These are phyloP conservation scores for Gisinianus flammeolus DNA, from an alignment of 2,888 invertebrate genomes.

Conservation along the genomic window DNA sequence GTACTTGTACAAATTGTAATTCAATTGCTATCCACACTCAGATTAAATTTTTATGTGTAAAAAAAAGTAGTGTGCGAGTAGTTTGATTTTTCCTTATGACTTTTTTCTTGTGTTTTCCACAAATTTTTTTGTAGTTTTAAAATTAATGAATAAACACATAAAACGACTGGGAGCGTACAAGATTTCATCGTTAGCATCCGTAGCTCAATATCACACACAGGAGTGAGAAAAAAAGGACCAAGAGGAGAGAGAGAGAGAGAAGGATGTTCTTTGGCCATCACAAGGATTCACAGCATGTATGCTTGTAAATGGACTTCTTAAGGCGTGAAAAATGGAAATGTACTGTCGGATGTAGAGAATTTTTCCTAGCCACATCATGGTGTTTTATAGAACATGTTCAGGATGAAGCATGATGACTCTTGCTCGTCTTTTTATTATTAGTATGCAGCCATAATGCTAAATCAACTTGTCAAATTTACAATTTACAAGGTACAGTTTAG, in stretches of 20 bases:
- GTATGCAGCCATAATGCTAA: slow-evolving; percentile 29
- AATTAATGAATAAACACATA: too few relatives aligned
- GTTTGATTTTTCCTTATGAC: too few relatives aligned
- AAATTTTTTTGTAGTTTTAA: too few relatives aligned
- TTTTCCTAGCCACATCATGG: slow-evolving; percentile 1
- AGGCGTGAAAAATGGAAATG: slow-evolving; percentile 36
- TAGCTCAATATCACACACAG: too few relatives aligned
- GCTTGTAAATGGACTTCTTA: slow-evolving; percentile 23
- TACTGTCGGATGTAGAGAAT: slow-evolving; percentile 12
- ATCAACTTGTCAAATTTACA: slow-evolving; percentile 28
- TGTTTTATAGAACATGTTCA: slow-evolving; percentile 15
- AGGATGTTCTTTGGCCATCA: background rate
- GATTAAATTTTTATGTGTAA: too few relatives aligned
- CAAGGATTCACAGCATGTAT: slow-evolving; percentile 11
- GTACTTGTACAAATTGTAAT: too few relatives aligned
- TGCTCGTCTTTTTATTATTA: slow-evolving; percentile 26
- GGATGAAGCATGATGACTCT: background rate
- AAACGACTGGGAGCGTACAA: too few relatives aligned
- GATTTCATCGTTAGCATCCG: too few relatives aligned
- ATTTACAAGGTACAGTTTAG: background rate
- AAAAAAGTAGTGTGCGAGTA: too few relatives aligned
- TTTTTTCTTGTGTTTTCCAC: too few relatives aligned
- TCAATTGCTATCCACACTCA: too few relatives aligned
- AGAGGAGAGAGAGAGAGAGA: background rate
- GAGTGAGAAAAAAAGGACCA: background rate